Evolutionary conservation across 2,888 invertebrate species (phyloP), one percentile per base, ranked within the genome.

Genomic region (Pocota personata): DNA sequence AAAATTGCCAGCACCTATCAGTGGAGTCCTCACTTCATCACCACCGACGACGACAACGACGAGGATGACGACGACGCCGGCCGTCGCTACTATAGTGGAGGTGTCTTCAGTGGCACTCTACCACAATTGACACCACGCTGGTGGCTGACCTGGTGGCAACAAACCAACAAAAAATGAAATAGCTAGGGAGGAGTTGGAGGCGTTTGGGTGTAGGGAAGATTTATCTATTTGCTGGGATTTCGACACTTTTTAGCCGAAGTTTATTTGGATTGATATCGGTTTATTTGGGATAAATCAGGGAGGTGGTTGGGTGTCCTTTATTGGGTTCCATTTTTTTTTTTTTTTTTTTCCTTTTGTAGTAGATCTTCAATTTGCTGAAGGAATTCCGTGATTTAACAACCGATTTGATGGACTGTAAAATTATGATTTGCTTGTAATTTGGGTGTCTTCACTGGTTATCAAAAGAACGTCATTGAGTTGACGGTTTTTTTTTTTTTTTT

Each of bases 171-270:
- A n/a, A 37, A 37, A 37, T 1, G 6, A 40, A 40, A 40, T 14
- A 14, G 12, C 50, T 14, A n/a, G 27, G 30, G 16, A 40, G 69
- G 77, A 58, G 50, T 7, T 32, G 35, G 57, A 8, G 48, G 37
- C 62, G 32, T 48, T 69, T 30, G 73, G 76, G 76, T 82, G 86
- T 62, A 76, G 62, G 82, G 32, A 82, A 86, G 86, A 86, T 86
- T 86, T 86, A 86, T 86, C 86, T 86, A 86, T 86, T 86, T 86
- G 72, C 76, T 52, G 72, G 82, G 86, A 86, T 86, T 86, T 86
- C 86, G 82, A 82, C 86, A 82, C 80, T 86, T 86, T 84, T 77
- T 82, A 82, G 80, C 64, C 66, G 60, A 40, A 86, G 76, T 86
- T 86, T 86, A 83, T 83, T 83, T 83, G 77, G 82, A 77, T 83